Percentiles rank a stretch among this genome's conserved stretches.
Evolutionary conservation across 2,888 invertebrate genomes (phyloP).

Genomic region (Idaea dimidiata): DNA sequence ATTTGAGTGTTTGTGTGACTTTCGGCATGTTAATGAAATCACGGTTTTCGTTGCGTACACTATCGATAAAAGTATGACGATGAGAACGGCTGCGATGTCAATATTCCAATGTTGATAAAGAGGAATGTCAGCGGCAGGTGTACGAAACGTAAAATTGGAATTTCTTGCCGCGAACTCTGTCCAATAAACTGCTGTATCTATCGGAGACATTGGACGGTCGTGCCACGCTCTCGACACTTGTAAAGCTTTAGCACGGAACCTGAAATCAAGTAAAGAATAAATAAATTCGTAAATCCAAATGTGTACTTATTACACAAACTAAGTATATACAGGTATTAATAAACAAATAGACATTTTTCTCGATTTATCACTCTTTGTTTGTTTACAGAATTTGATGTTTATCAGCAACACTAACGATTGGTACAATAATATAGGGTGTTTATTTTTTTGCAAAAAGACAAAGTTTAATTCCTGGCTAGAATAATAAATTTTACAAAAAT

Average conservation of each 20-base stretch:
- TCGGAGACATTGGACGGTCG: slow-evolving; percentile 80
- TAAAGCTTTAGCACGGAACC: slow-evolving; percentile 66
- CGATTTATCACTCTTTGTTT: no score
- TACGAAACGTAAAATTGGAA: slow-evolving; percentile 67
- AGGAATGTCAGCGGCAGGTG: slow-evolving; percentile 78
- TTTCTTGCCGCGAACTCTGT: slow-evolving; percentile 82
- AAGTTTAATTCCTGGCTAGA: no score
- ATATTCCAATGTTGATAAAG: slow-evolving; percentile 75
- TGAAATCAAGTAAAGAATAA: slow-evolving; percentile 36
- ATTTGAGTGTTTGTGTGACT: not conserved
- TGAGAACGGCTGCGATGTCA: slow-evolving; percentile 43
- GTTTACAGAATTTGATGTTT: no score
- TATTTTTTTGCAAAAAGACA: no score
- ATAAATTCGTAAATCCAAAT: not conserved
- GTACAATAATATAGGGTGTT: no score
- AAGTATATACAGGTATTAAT: no score
- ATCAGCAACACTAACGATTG: no score
- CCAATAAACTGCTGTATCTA: slow-evolving; percentile 84
- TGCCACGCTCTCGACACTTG: slow-evolving; percentile 77
- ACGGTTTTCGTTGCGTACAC: slow-evolving; percentile 27
- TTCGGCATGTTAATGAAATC: slow-evolving; percentile 6
- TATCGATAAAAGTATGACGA: slow-evolving; percentile 24
- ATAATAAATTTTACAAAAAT: no score
- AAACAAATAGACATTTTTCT: no score
- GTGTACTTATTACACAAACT: no score